These are phyloP conservation scores for Catagonus wagneri DNA, from an alignment of 2,113 vertebrate species.

Conservation along the genomic window DNA sequence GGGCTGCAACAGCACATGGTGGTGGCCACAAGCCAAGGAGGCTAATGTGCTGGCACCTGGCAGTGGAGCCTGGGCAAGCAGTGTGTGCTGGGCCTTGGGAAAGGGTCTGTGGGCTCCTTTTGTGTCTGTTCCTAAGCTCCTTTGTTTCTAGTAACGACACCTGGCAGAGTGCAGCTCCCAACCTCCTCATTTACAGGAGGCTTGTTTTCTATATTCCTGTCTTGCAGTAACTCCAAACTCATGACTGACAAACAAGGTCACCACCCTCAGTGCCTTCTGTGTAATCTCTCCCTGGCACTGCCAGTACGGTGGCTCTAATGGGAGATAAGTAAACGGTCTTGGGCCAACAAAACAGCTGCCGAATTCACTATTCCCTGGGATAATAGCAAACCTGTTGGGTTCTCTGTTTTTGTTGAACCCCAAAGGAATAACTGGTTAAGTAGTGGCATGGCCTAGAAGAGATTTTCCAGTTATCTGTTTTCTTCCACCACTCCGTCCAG, in stretches of 20 bases:
- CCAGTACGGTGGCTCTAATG: neutral
- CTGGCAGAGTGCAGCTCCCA: constrained; percentile 17
- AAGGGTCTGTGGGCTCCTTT: constrained; percentile 3
- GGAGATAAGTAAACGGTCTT: constrained; percentile 46
- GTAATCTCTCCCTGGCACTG: neutral
- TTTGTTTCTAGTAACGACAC: neutral
- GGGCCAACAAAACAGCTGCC: constrained; percentile 40
- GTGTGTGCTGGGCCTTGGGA: neutral
- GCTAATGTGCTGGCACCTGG: constrained; percentile 9
- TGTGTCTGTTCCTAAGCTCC: neutral
- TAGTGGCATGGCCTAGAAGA: constrained; percentile 6
- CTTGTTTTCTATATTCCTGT: neutral
- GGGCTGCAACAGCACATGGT: rapidly evolving
- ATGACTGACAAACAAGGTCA: constrained; percentile 41
- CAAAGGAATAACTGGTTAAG: neutral
- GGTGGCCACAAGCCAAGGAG: neutral
- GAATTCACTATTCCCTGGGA: constrained; percentile 26
- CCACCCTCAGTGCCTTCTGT: constrained; percentile 14
- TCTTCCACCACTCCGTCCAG: neutral
- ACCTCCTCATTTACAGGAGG: neutral
- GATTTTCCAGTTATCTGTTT: neutral
- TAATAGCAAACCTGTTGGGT: neutral
- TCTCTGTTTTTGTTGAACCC: constrained; percentile 30
- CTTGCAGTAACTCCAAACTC: constrained; percentile 12
- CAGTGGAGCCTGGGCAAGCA: neutral